Evolutionary conservation across 2,113 vertebrate genomes (phyloP), one percentile per base, ranked within the genome.

Genomic region (Heliornis fulica): DNA sequence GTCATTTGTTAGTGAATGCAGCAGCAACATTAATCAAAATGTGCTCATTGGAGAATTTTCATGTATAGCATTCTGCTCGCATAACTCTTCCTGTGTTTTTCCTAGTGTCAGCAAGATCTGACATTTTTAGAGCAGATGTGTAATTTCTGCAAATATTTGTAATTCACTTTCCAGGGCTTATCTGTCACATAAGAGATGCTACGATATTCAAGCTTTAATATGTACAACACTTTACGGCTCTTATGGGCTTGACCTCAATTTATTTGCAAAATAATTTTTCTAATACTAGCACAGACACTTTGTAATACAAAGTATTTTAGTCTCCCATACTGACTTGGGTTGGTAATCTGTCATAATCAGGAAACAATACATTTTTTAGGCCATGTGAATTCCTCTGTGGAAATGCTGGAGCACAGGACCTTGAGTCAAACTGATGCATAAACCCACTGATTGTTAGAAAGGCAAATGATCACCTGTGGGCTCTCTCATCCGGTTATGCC

Each of bases 71-170:
- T 78, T 45, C 86, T 63, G 50, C 71, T 91, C 66, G 66, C 59
- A 43, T 95, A 94, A 96, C 59, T 94, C 89, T 91, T 91, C 46
- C 50, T 79, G 48, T 76, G 71, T 57, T 94, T 93, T 87, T 80
- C 34, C 45, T 14, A 11, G 34, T 66, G 78, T 95, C 93, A 95
- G 90, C 90, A 96, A 85, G 64, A 77, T 54, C 34, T 94, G 91
- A 74, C 6, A 1, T 80, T 93, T 96, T 90, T 80, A 93, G 75
- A 94, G 63, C 75, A 93, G 84, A 83, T 79, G 46, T 80, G 66
- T 89, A 83, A 93, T 91, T 94, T 94, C 94, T 88, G 84, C 59
- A 95, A 95, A 94, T 91, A 89, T 46, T 76, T 83, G 32, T 89
- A 94, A 89, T 85, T 87, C 20, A 40, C 70, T 91, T 76, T 89